Percentiles rank a stretch among this genome's conserved stretches.
phyloP scores from a whole-genome alignment of 2,113 vertebrate genomes.

The Sphyrna mokarran region DNA sequence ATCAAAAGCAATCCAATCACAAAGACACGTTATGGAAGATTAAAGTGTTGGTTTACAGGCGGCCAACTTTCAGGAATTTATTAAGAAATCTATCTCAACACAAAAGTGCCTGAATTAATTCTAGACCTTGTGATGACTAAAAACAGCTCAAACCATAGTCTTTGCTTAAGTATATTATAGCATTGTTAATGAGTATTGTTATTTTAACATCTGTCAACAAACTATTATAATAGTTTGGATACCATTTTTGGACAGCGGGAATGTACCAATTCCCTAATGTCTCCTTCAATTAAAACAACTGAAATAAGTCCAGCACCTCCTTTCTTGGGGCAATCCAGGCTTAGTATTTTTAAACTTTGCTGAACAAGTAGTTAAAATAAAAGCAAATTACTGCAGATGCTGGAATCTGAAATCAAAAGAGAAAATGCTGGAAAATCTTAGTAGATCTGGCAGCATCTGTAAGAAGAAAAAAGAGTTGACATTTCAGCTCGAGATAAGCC shows the following conservation, averaged over 20 bases:
- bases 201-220: background rate
- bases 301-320: background rate
- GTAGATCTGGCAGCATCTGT: too few species aligned
- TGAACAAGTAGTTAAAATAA: too few species aligned
- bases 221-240: background rate
- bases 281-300: background rate
- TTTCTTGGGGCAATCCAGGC: background rate
- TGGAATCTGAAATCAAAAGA: too few species aligned
- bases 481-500: too few species aligned
- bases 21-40: background rate
- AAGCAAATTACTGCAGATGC: too few species aligned
- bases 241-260: background rate
- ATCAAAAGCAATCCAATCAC: background rate
- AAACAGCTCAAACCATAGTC: background rate
- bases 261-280: background rate
- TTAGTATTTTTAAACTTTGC: background rate
- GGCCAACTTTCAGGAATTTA: background rate
- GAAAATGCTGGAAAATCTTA: too few species aligned
- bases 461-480: too few species aligned
- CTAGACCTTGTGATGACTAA: background rate
- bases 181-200: background rate
- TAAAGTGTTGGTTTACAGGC: background rate
- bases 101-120: background rate
- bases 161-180: background rate
- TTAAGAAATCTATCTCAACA: conserved; percentile 21